Evolutionary conservation across 2,888 invertebrate species (phyloP).

Genomic region (Pachymerium ferrugineum): DNA sequence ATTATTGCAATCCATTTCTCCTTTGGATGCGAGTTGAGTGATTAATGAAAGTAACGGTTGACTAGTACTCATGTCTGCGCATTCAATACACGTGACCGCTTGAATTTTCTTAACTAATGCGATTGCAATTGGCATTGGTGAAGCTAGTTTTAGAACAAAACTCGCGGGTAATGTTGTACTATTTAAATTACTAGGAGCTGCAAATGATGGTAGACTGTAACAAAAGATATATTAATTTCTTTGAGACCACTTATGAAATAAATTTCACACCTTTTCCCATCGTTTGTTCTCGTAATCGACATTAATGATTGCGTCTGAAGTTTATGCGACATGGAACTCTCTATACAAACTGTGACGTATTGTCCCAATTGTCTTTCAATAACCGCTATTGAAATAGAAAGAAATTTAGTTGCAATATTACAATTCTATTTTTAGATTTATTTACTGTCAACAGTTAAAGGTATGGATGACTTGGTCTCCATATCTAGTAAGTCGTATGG

Average conservation of each 20-base stretch:
- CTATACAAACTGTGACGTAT: slow-evolving; percentile 82
- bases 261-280: slow-evolving; percentile 62
- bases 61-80: slow-evolving; percentile 54
- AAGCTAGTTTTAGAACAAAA: slow-evolving; percentile 74
- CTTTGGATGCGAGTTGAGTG: slow-evolving; percentile 69
- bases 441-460: slow-evolving; percentile 64
- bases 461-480: slow-evolving; percentile 64
- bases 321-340: slow-evolving; percentile 79
- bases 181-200: slow-evolving; percentile 71
- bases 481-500: slow-evolving; percentile 83
- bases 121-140: slow-evolving; percentile 78
- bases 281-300: slow-evolving; percentile 55
- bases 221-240: neutral
- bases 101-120: slow-evolving; percentile 66
- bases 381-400: slow-evolving; percentile 47
- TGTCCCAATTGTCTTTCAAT: slow-evolving; percentile 67
- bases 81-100: slow-evolving; percentile 52
- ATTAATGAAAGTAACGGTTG: slow-evolving; percentile 70
- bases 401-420: neutral
- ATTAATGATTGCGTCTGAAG: slow-evolving; percentile 58
- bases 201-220: slow-evolving; percentile 69
- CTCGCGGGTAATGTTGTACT: slow-evolving; percentile 85
- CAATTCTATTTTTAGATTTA: neutral
- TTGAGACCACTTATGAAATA: neutral
- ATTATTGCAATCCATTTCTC: slow-evolving; percentile 64